A percentile compares a stretch with the other conserved stretches of the same genome.
These are phyloP conservation scores for Hipparchia sbordonii DNA, from an alignment of 2,888 invertebrate genomes.

Conservation along the genomic window DNA sequence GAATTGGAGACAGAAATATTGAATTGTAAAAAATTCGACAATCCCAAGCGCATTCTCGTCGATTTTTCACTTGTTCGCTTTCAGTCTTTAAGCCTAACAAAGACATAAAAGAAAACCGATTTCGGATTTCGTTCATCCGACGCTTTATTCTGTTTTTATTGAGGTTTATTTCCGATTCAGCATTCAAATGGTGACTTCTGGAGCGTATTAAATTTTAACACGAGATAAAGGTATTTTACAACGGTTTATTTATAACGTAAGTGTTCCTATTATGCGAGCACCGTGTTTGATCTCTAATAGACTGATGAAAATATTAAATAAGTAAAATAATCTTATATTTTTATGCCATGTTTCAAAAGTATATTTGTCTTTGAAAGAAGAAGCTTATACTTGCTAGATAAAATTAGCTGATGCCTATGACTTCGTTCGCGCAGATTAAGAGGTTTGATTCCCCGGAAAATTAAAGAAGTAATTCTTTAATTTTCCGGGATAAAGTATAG, in stretches of 20 bases:
- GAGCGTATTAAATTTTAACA: background rate
- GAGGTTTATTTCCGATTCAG: conserved; percentile 5
- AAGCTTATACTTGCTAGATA: too few species aligned
- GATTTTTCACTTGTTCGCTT: conserved; percentile 13
- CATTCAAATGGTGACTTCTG: conserved; percentile 3
- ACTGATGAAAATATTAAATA: too few species aligned
- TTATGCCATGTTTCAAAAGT: too few species aligned
- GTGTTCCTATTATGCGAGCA: background rate
- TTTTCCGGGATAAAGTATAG: too few species aligned
- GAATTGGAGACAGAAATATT: background rate
- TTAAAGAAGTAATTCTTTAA: too few species aligned
- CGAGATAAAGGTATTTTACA: background rate
- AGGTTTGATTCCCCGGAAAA: too few species aligned
- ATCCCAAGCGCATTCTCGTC: conserved; percentile 17
- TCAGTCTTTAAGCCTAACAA: conserved; percentile 30
- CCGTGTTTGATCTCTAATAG: too few species aligned
- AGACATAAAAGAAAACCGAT: conserved; percentile 30
- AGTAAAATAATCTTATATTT: too few species aligned
- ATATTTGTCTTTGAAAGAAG: too few species aligned
- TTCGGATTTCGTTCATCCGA: conserved; percentile 17
- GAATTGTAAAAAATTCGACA: background rate
- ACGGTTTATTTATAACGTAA: background rate
- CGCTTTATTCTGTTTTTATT: conserved; percentile 18
- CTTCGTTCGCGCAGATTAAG: too few species aligned
- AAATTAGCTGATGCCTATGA: too few species aligned